These are phyloP conservation scores for mouse (Mus musculus) DNA, from an alignment of 2,113 vertebrate genomes.

Conservation along the genomic window DNA sequence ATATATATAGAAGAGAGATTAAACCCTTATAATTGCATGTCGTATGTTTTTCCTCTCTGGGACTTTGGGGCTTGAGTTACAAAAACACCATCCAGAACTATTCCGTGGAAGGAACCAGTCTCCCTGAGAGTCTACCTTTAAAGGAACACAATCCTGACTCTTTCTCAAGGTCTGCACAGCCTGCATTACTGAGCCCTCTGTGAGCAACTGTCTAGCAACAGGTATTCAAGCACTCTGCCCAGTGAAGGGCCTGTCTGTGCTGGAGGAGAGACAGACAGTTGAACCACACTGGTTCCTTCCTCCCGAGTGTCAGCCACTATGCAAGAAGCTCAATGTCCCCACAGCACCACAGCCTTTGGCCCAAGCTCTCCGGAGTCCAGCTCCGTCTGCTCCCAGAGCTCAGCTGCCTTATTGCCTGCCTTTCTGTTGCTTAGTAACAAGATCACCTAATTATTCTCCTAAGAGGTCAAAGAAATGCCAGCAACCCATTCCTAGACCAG, in stretches of 20 bases:
- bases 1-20: neutral
- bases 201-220: neutral
- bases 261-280: neutral
- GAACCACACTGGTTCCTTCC: neutral
- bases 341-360: neutral
- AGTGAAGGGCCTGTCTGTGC: conserved; percentile 24
- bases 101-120: conserved; percentile 43
- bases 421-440: conserved; percentile 88
- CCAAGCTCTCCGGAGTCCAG: conserved; percentile 66
- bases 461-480: conserved; percentile 88
- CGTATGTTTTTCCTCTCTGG: neutral
- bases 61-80: conserved; percentile 67
- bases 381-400: conserved; percentile 78
- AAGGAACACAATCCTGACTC: conserved; percentile 12
- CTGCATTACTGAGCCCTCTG: conserved; percentile 11
- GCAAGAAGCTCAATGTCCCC: conserved; percentile 47
- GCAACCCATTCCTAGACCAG: conserved; percentile 77
- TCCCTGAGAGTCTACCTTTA: conserved; percentile 20
- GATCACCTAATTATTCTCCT: conserved; percentile 87
- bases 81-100: conserved; percentile 62
- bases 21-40: neutral
- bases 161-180: conserved; percentile 27
- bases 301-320: neutral
- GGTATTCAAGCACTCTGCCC: neutral
- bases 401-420: conserved; percentile 76